Base-by-base conservation (phyloP, 2,888 invertebrate genomes). In the Conops quadrifasciatus region DNA sequence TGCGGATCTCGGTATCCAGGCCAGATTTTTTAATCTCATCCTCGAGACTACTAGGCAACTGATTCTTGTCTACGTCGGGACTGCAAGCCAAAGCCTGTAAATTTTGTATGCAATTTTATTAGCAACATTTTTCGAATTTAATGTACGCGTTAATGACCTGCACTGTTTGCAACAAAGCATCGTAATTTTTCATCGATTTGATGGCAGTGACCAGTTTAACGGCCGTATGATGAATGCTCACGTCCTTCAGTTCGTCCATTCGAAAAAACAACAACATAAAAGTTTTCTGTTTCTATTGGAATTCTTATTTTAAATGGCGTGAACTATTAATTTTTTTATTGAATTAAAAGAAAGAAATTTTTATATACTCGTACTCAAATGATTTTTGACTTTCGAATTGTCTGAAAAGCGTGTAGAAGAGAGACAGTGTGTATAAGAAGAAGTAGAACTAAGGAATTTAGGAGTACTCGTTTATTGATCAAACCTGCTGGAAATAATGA, bases 161-260 rank as follows among this genome's bases (percentile, higher is more conserved):
- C 76, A 95, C 89, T 84, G 93, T 92, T 82, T 90, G 91, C 80
- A 91, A 93, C 79, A 95, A 90, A 72, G 90, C 89, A 83, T 91
- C 90, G 80, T 94, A 95, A 77, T 92, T 90, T 53, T 92, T 89
- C 82, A 93, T 90, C 76, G 89, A 89, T 85, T 93, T 91, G 73
- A 95, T 90, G 83, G 94, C 93, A 74, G 91, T 90, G n/a, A 94
- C 91, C 79, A 95, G 88, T 87, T 93, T 93, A 74, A 91, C 85
- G 21, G 94, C 92, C 67, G 92, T 92, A 75, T 92, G 90, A 80
- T 93, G 92, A 76, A 94, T 90, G 72, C 86, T 86, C 36, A 82
- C 79, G 71, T 86, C 85, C 76, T 84, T 84, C 47, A 86, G 77
- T 77, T 85, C 85, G 71, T 86, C 86, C 86, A 86, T 86, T 63